These are phyloP conservation scores for Harpalus rubripes DNA, from an alignment of 2,888 invertebrate species.

Conservation along the genomic window DNA sequence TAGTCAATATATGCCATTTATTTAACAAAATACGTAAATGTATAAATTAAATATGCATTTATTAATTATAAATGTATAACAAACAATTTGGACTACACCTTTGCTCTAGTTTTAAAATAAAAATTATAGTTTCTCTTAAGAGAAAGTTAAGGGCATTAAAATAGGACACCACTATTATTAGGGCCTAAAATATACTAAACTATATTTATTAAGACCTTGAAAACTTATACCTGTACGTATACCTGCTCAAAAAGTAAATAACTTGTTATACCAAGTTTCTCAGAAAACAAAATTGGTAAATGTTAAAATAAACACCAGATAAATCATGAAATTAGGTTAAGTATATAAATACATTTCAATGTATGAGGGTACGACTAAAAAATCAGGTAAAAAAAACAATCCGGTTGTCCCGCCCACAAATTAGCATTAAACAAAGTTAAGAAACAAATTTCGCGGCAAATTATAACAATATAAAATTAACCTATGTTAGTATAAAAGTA, in stretches of 20 bases:
- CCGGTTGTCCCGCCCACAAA: background rate
- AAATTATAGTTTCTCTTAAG: background rate
- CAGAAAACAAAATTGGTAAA: background rate
- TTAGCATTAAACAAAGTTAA: background rate
- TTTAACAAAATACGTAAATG: background rate
- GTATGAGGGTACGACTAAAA: background rate
- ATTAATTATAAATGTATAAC: background rate
- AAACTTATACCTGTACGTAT: background rate
- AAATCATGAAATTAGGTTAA: background rate
- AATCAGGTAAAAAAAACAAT: background rate
- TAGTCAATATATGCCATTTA: background rate
- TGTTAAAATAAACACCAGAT: background rate
- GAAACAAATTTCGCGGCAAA: background rate
- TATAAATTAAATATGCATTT: background rate
- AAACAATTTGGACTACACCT: background rate
- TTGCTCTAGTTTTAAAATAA: background rate
- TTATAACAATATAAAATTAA: background rate
- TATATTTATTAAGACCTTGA: background rate
- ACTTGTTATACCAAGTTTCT: background rate
- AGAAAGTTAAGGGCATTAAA: background rate
- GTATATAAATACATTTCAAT: constrained; percentile 7
- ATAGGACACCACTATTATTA: background rate
- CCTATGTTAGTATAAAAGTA: background rate
- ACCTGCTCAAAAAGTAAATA: background rate
- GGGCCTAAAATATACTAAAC: background rate